These are phyloP conservation scores for Syncerus caffer DNA, from an alignment of 2,797 vertebrate species.

Conservation along the genomic window DNA sequence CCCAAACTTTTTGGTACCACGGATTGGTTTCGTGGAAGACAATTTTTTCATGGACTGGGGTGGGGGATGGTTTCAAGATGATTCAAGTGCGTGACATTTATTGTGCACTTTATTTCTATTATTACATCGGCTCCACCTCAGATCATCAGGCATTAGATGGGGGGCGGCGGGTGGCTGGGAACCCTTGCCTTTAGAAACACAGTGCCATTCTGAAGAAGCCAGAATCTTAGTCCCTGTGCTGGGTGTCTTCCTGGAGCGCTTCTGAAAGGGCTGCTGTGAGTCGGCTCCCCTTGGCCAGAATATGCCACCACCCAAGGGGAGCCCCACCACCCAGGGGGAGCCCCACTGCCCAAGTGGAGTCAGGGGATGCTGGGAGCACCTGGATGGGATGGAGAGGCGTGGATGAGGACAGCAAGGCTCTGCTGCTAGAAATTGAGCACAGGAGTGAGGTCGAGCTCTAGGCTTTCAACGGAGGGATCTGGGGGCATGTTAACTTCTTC, in stretches of 20 bases:
- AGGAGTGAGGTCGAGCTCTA: too few relatives aligned
- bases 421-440: too few relatives aligned
- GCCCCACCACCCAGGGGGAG: neutral
- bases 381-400: too few relatives aligned
- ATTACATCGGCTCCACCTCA: neutral
- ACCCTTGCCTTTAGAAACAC: neutral
- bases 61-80: neutral
- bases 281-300: neutral
- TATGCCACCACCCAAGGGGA: neutral
- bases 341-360: neutral
- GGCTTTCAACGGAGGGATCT: neutral
- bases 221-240: neutral
- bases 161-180: neutral
- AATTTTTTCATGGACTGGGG: neutral
- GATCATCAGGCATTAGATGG: neutral
- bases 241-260: neutral
- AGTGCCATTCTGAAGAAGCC: neutral
- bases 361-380: fast-evolving
- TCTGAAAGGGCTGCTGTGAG: neutral
- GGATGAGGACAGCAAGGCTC: fast-evolving
- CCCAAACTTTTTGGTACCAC: neutral
- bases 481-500: neutral
- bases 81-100: neutral
- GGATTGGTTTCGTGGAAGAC: neutral
- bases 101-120: neutral